Percentiles rank a stretch among this genome's conserved stretches.
phyloP scores from a whole-genome alignment of 2,113 vertebrate genomes.

The Neopipo cinnamomea region DNA sequence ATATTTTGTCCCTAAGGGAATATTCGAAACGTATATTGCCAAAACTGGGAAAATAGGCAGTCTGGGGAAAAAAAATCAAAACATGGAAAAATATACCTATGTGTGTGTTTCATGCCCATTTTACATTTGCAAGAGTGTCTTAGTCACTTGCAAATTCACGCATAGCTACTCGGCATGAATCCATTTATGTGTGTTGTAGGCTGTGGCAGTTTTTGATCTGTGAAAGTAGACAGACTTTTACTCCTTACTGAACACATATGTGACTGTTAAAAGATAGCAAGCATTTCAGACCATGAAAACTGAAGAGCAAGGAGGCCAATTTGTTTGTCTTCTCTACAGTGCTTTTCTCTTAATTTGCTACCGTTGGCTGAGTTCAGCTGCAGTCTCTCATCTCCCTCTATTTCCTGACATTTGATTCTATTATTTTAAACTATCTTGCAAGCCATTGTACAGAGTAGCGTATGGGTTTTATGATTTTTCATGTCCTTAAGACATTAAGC shows the following conservation, averaged over 20 bases:
- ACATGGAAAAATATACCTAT: neutral
- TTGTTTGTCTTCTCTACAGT: neutral
- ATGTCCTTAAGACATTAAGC: neutral
- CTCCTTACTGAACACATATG: neutral
- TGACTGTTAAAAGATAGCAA: neutral
- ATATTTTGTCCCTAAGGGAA: neutral
- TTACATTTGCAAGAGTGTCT: neutral
- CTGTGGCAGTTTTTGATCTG: neutral
- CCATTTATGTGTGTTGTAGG: neutral
- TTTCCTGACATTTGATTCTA: neutral
- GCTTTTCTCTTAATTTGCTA: neutral
- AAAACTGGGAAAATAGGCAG: neutral
- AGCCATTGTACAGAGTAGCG: neutral
- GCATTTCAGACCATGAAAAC: neutral
- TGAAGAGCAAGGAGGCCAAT: neutral
- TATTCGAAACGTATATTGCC: neutral
- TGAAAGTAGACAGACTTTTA: neutral
- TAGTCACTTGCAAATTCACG: neutral
- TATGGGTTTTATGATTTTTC: neutral
- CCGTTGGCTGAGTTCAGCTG: neutral
- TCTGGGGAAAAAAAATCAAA: neutral
- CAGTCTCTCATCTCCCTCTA: neutral
- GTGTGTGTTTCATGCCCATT: neutral
- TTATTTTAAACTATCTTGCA: neutral
- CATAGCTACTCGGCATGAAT: neutral